These are phyloP conservation scores for Sarcophaga variegata DNA, from an alignment of 2,888 invertebrate genomes.

Conservation along the genomic window DNA sequence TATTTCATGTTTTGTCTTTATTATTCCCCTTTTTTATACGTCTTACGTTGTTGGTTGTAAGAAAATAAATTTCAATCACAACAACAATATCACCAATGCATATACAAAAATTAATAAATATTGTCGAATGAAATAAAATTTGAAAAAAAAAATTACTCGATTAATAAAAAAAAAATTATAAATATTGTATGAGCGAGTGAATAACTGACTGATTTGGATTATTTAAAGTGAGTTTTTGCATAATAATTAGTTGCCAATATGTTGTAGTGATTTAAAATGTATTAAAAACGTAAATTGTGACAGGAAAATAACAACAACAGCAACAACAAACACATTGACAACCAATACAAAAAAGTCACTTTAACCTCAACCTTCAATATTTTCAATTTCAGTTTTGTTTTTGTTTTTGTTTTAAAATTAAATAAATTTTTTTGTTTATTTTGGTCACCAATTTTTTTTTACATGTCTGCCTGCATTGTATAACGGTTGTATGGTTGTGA, in stretches of 20 bases:
- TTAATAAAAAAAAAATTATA: background rate
- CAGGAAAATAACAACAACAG: slow-evolving; percentile 8
- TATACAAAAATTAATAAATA: background rate
- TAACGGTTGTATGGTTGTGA: no score
- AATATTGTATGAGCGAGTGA: background rate
- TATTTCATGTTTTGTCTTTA: slow-evolving; percentile 34
- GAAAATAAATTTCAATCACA: slow-evolving; percentile 37
- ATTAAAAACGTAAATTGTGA: slow-evolving; percentile 10
- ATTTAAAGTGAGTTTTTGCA: slow-evolving; percentile 40
- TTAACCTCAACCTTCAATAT: slow-evolving; percentile 66
- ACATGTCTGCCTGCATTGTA: no score
- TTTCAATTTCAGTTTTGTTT: slow-evolving; percentile 10
- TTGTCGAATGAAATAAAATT: background rate
- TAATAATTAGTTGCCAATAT: slow-evolving; percentile 55
- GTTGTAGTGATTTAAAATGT: slow-evolving; percentile 32
- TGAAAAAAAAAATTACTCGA: background rate
- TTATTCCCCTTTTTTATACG: background rate
- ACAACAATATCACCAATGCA: background rate
- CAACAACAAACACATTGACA: background rate
- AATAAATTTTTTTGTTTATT: slow-evolving; percentile 13
- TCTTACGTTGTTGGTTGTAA: slow-evolving; percentile 20
- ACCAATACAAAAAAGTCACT: slow-evolving; percentile 2
- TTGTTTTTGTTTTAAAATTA: slow-evolving; percentile 21
- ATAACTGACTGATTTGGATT: background rate
- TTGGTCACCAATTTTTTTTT: slow-evolving; percentile 11